These are phyloP conservation scores for Microctonus aethiopoides DNA, from an alignment of 2,888 invertebrate species.

Conservation along the genomic window DNA sequence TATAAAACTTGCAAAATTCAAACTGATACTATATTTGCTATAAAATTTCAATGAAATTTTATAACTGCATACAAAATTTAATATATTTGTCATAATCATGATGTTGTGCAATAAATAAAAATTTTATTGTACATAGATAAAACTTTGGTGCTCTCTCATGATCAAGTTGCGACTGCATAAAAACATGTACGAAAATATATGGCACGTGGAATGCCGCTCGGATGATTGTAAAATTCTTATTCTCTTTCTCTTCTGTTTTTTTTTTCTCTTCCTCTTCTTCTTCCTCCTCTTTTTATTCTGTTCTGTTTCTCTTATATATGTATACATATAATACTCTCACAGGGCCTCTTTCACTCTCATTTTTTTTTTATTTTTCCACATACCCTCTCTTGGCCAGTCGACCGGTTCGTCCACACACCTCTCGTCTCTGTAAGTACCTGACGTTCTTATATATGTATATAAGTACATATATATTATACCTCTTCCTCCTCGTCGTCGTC, in stretches of 20 bases:
- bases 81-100: too few species aligned
- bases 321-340: too few species aligned
- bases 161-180: conserved; percentile 18
- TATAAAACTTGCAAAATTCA: too few species aligned
- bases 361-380: not conserved
- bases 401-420: conserved; percentile 32
- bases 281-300: conserved; percentile 8
- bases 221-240: conserved; percentile 18
- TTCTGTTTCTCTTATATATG: conserved; percentile 28
- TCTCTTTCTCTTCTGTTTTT: conserved; percentile 2
- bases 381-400: conserved; percentile 29
- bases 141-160: conserved; percentile 12
- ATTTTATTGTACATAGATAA: not conserved
- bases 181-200: conserved; percentile 28
- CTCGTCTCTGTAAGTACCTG: conserved; percentile 28
- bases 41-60: too few species aligned
- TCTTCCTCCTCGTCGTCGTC: not conserved
- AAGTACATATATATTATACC: conserved; percentile 3
- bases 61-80: too few species aligned
- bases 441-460: conserved; percentile 19
- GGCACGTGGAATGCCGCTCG: conserved; percentile 34
- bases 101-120: not conserved
- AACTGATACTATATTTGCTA: too few species aligned
- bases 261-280: conserved; percentile 1
- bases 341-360: conserved; percentile 35